A percentile compares a stretch with the other conserved stretches of the same genome.
These are phyloP conservation scores for Cossypha heuglini DNA, from an alignment of 2,797 vertebrate species.

Conservation along the genomic window DNA sequence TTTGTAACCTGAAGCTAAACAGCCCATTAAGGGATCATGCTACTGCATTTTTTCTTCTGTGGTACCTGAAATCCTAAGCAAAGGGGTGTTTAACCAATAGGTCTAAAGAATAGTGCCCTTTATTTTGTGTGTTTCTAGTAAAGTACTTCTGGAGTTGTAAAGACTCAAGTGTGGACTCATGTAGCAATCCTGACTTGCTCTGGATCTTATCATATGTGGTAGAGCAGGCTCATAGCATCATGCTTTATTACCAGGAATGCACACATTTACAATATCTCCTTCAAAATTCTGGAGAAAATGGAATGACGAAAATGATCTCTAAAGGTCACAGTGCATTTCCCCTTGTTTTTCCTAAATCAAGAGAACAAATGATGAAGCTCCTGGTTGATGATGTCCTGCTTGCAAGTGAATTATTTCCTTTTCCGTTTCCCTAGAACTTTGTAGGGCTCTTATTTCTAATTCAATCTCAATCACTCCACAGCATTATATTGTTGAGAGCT, in stretches of 20 bases:
- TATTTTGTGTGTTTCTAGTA: not conserved
- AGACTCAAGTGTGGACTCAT: rapidly evolving
- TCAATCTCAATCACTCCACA: not conserved
- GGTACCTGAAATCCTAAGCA: not conserved
- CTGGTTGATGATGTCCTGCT: not conserved
- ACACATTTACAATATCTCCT: not conserved
- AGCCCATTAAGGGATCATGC: not conserved
- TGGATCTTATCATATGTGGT: not conserved
- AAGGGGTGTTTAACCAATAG: not conserved
- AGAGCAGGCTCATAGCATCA: not conserved
- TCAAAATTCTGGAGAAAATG: not conserved
- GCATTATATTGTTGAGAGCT: not conserved
- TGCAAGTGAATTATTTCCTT: not conserved
- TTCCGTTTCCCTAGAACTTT: not conserved
- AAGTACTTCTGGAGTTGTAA: not conserved
- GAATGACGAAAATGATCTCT: not conserved
- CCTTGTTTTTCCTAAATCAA: not conserved
- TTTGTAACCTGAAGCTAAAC: not conserved
- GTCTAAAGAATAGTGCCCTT: not conserved
- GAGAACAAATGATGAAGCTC: not conserved
- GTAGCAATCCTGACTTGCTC: not conserved
- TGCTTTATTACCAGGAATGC: not conserved
- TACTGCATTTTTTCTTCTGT: not conserved
- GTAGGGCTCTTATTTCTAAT: not conserved
- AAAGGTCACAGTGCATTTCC: not conserved